Evolutionary conservation across 2,888 invertebrate species (phyloP).

Genomic region (Harpagoxenus sublaevis): DNA sequence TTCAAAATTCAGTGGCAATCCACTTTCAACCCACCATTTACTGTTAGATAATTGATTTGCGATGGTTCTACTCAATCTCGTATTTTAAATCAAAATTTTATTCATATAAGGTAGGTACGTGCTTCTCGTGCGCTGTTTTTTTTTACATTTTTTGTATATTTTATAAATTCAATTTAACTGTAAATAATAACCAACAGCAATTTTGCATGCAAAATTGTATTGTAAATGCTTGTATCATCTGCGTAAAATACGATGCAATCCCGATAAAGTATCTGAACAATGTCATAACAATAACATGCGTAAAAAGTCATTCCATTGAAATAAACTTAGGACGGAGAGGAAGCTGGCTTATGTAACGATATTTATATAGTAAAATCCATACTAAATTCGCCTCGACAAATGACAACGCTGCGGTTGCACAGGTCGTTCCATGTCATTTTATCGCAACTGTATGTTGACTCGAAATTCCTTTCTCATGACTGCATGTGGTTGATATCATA

Average conservation of each 20-base stretch:
- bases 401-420: conserved; percentile 30
- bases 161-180: not conserved
- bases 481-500: conserved; percentile 20
- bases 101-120: not conserved
- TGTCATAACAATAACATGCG: not conserved
- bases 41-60: not conserved
- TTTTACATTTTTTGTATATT: not conserved
- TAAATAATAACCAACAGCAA: not conserved
- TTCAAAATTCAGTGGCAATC: not conserved
- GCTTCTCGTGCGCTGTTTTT: not conserved
- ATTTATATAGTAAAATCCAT: conserved; percentile 55
- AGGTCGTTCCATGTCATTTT: conserved; percentile 64
- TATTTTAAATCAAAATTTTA: not conserved
- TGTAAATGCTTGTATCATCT: not conserved
- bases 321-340: not conserved
- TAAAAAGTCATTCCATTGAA: conserved; percentile 23
- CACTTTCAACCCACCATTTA: not conserved
- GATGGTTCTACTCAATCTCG: not conserved
- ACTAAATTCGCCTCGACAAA: conserved; percentile 47
- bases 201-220: not conserved
- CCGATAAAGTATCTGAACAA: not conserved
- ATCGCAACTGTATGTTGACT: conserved; percentile 53
- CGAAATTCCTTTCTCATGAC: conserved; percentile 58
- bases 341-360: conserved; percentile 1
- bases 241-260: conserved; percentile 12